These are phyloP conservation scores for Melanotaenia boesemani DNA, from an alignment of 2,797 vertebrate genomes.

Conservation along the genomic window DNA sequence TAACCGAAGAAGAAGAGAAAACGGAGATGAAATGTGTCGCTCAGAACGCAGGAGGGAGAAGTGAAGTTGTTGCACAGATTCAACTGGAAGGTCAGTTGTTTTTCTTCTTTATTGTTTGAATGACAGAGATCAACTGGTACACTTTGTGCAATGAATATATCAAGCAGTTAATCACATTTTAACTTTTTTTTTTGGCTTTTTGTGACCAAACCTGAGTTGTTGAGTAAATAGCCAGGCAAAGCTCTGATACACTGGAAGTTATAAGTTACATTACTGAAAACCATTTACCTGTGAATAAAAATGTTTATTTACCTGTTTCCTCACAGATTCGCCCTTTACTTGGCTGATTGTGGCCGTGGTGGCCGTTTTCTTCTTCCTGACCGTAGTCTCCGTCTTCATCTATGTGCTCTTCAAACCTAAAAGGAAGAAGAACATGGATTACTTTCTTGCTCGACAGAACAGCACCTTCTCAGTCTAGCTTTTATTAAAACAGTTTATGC, in stretches of 20 bases:
- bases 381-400: slow-evolving; percentile 72
- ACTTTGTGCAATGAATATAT: background rate
- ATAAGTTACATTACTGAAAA: background rate
- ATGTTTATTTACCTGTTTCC: background rate
- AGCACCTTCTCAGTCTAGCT: slow-evolving; percentile 64
- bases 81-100: slow-evolving; percentile 84
- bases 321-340: slow-evolving; percentile 62
- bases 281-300: background rate
- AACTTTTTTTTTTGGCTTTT: too few species aligned
- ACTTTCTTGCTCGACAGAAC: slow-evolving; percentile 76
- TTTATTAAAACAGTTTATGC: background rate
- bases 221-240: too few species aligned
- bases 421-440: slow-evolving; percentile 70
- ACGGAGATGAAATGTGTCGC: slow-evolving; percentile 87
- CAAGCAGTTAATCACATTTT: too few species aligned
- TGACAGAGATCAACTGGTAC: background rate
- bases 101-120: background rate
- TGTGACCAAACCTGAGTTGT: too few species aligned
- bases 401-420: slow-evolving; percentile 68
- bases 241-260: too few species aligned
- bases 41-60: slow-evolving; percentile 76
- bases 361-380: slow-evolving; percentile 63
- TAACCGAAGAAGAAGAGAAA: slow-evolving; percentile 83
- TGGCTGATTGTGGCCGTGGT: slow-evolving; percentile 68
- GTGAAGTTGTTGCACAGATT: slow-evolving; percentile 77